Evolutionary conservation across 1,140 invertebrate genomes (phyloP), one percentile per base, ranked within the genome.

Genomic region (Melanaphis sacchari): DNA sequence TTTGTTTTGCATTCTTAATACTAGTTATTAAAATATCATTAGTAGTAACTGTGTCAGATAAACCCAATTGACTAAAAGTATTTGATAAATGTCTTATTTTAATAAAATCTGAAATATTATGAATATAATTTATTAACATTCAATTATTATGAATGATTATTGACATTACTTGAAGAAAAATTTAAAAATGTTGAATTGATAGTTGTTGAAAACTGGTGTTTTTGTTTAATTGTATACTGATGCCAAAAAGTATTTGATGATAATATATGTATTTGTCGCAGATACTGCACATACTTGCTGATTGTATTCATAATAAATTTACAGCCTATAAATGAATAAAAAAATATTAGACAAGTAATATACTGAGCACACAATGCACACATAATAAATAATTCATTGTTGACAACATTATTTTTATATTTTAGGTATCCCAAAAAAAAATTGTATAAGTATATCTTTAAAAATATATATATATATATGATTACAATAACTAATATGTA

Each of bases 1-100:
- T 90, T 76, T 94, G 31, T 40, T 52, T 93, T 41, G 93, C 85
- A 40, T 18, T 90, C 38, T 87, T 94, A 31, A 94, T 93, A 93
- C 84, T 93, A 38, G 40, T 52, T 31, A 94, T 76, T 54, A 94
- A 84, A 84, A 93, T 36, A 52, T 94, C 94, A 54, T 89, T 76
- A 7, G 41, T 54, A 40, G 26, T 22, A 38, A 22, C 2, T 36
- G 40, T 26, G 18, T 84, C 52, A 2, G 76, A 84, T 22, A 85
- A 40, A 54, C 54, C 46, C 2, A 11, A n/a, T 84, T 84, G 43
- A 90, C 11, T 43, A 46, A 4, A 43, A 54, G n/a, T 38, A 21
- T 38, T 52, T 49, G 76, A 84, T 7, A 36, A 4, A 11, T 52
- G 1, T 54, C 91, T 84, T 22, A 38, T 91, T 49, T n/a, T 49